phyloP scores from a whole-genome alignment of 2,888 invertebrate genomes.

The Brachypterus glaber region DNA sequence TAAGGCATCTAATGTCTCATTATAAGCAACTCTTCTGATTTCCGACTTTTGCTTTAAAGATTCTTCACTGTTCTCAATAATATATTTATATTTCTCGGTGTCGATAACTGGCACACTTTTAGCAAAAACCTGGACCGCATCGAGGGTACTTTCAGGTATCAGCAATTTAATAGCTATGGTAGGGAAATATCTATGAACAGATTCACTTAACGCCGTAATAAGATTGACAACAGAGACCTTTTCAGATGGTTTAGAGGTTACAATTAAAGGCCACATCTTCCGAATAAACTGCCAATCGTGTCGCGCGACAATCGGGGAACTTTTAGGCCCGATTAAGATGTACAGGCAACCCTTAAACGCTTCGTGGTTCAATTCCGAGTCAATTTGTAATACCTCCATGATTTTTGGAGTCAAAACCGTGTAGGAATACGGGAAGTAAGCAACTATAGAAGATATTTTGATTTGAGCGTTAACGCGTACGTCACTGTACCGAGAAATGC shows the following conservation, averaged over 20 bases:
- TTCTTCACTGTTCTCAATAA: conserved; percentile 38
- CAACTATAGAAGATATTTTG: conserved; percentile 53
- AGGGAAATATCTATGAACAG: conserved; percentile 50
- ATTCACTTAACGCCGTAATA: conserved; percentile 48
- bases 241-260: conserved; percentile 72
- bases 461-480: conserved; percentile 60
- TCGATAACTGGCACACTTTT: conserved; percentile 34
- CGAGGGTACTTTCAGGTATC: conserved; percentile 46
- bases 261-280: conserved; percentile 68
- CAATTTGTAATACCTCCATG: conserved; percentile 50
- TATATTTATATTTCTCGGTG: conserved; percentile 36
- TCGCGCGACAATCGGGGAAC: conserved; percentile 54
- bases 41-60: conserved; percentile 38
- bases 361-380: conserved; percentile 54
- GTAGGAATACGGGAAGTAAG: conserved; percentile 62
- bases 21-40: conserved; percentile 45
- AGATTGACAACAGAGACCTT: conserved; percentile 69
- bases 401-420: conserved; percentile 54
- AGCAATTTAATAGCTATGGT: conserved; percentile 51
- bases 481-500: conserved; percentile 58
- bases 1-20: conserved; percentile 42
- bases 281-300: conserved; percentile 67
- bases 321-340: conserved; percentile 59
- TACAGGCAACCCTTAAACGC: conserved; percentile 71
- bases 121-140: conserved; percentile 44